Evolutionary conservation across 2,888 invertebrate genomes (phyloP).

Genomic region (Lobophora halterata): DNA sequence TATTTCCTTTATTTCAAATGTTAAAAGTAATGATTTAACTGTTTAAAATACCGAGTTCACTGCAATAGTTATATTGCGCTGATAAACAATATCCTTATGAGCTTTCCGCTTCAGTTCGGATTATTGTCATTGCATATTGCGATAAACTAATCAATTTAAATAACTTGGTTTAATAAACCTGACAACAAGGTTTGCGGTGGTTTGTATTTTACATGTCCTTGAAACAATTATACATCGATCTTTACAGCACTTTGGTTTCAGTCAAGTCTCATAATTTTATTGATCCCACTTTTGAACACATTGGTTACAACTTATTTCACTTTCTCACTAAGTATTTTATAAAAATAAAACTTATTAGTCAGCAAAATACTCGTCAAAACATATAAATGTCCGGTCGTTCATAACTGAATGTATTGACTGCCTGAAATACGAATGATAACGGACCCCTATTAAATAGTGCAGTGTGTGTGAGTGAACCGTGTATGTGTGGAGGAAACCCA

Average conservation of each 20-base stretch:
- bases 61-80: too few relatives aligned
- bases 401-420: constrained; percentile 60
- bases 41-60: too few relatives aligned
- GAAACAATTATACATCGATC: constrained; percentile 21
- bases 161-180: background rate
- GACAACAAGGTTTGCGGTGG: background rate
- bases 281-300: background rate
- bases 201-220: constrained; percentile 6
- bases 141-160: background rate
- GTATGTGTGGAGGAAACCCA: constrained; percentile 48
- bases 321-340: too few relatives aligned
- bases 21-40: too few relatives aligned
- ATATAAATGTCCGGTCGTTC: constrained; percentile 32
- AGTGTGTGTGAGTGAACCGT: constrained; percentile 35
- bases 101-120: too few relatives aligned
- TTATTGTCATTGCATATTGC: too few relatives aligned
- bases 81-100: too few relatives aligned
- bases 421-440: constrained; percentile 54
- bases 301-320: too few relatives aligned
- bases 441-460: constrained; percentile 46
- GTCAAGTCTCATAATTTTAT: constrained; percentile 6
- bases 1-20: too few relatives aligned
- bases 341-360: too few relatives aligned
- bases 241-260: constrained; percentile 6
- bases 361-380: too few relatives aligned